phyloP scores from a whole-genome alignment of 2,888 invertebrate genomes.

The Epistrophe eligans region DNA sequence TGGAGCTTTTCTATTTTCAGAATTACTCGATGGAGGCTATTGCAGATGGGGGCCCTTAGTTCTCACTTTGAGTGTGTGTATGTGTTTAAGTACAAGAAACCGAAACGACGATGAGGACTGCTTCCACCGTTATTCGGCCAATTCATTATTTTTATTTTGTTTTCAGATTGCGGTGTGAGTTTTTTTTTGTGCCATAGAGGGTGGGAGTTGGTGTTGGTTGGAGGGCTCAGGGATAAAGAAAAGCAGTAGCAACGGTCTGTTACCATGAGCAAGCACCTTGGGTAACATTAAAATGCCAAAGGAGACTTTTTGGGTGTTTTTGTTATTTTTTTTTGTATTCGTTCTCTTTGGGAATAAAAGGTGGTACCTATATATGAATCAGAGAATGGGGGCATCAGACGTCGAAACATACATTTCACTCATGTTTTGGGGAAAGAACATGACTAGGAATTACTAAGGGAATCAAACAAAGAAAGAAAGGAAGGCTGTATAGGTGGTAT shows the following conservation, averaged over 20 bases:
- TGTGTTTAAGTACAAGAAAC: constrained; percentile 63
- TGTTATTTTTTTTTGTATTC: background rate
- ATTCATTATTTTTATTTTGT: constrained; percentile 72
- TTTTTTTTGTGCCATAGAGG: background rate
- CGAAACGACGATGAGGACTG: constrained; percentile 48
- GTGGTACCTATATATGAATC: background rate
- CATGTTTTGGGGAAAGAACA: constrained; percentile 61
- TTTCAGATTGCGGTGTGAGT: constrained; percentile 54
- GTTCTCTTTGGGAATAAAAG: constrained; percentile 7
- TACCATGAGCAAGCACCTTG: constrained; percentile 75
- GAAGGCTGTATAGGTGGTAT: background rate
- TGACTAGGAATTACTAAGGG: constrained; percentile 40
- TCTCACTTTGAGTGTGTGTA: constrained; percentile 38
- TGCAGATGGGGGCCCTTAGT: constrained; percentile 71
- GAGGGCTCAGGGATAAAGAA: constrained; percentile 9
- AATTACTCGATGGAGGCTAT: constrained; percentile 75
- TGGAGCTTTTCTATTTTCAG: constrained; percentile 74
- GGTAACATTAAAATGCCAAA: constrained; percentile 75
- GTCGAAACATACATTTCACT: constrained; percentile 60
- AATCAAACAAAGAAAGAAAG: background rate
- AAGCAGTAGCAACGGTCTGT: constrained; percentile 67
- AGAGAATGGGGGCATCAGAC: constrained; percentile 48
- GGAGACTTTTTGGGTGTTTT: constrained; percentile 59
- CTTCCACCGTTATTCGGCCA: constrained; percentile 69
- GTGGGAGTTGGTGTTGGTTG: constrained; percentile 1